These are phyloP conservation scores for Nerophis ophidion DNA, from an alignment of 2,113 vertebrate species.

Conservation along the genomic window DNA sequence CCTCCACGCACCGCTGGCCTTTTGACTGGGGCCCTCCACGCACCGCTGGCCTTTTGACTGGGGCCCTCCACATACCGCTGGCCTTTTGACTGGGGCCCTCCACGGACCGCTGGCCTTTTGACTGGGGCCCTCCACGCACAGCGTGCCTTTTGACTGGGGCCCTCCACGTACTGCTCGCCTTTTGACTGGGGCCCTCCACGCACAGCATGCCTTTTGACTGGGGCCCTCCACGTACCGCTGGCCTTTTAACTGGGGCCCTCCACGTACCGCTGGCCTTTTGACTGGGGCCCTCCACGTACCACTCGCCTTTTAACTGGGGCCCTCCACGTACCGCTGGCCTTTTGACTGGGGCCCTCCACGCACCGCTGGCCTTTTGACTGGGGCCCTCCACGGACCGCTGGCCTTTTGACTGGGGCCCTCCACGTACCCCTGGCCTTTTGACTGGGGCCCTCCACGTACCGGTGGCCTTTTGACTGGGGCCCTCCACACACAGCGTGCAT, in stretches of 20 bases:
- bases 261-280: too few species aligned
- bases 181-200: constrained; percentile 52
- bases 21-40: constrained; percentile 52
- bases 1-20: too few species aligned
- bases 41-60: constrained; percentile 59
- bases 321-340: too few species aligned
- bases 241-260: constrained; percentile 53
- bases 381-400: too few species aligned
- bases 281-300: constrained; percentile 48
- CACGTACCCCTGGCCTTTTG: too few species aligned
- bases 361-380: constrained; percentile 59
- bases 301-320: constrained; percentile 52
- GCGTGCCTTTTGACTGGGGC: constrained; percentile 52
- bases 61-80: too few species aligned
- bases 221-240: too few species aligned
- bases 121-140: constrained; percentile 48
- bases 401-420: constrained; percentile 53
- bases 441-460: constrained; percentile 48
- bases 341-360: constrained; percentile 52
- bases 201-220: constrained; percentile 59
- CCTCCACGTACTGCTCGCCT: too few species aligned
- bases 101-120: too few species aligned
- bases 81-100: constrained; percentile 53
- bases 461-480: constrained; percentile 52
- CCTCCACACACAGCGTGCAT: too few species aligned